A percentile compares a stretch with the other conserved stretches of the same genome.
phyloP scores from a whole-genome alignment of 2,797 vertebrate genomes.

The Lagorchestes hirsutus region DNA sequence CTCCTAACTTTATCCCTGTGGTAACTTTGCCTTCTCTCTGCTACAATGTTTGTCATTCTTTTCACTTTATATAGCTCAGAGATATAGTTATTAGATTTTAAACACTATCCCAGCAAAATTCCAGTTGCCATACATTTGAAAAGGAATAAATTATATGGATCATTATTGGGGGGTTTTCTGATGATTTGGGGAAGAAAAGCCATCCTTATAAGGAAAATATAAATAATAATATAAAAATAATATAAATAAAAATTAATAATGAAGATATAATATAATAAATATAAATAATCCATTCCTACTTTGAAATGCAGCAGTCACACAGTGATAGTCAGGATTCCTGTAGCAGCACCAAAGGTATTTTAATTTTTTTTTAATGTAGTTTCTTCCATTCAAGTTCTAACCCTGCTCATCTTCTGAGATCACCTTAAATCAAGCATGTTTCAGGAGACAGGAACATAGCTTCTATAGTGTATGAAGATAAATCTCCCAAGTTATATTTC shows the following conservation, averaged over 20 bases:
- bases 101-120: neutral
- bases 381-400: neutral
- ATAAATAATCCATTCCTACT: neutral
- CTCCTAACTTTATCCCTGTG: neutral
- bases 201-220: constrained; percentile 60
- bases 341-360: neutral
- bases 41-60: neutral
- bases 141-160: neutral
- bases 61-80: neutral
- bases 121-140: neutral
- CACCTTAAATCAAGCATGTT: neutral
- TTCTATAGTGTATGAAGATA: constrained; percentile 51
- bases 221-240: neutral
- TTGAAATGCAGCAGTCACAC: neutral
- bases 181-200: constrained; percentile 61
- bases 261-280: constrained; percentile 23
- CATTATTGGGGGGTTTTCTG: neutral
- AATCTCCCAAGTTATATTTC: constrained; percentile 63
- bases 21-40: neutral
- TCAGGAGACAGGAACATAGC: neutral
- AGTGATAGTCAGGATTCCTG: neutral
- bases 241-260: neutral
- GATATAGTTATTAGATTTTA: neutral
- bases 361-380: constrained; percentile 36
- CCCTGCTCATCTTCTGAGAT: neutral